Conservation (phyloP, 1,140 invertebrate genomes). For the Bombus superbus region DNA sequence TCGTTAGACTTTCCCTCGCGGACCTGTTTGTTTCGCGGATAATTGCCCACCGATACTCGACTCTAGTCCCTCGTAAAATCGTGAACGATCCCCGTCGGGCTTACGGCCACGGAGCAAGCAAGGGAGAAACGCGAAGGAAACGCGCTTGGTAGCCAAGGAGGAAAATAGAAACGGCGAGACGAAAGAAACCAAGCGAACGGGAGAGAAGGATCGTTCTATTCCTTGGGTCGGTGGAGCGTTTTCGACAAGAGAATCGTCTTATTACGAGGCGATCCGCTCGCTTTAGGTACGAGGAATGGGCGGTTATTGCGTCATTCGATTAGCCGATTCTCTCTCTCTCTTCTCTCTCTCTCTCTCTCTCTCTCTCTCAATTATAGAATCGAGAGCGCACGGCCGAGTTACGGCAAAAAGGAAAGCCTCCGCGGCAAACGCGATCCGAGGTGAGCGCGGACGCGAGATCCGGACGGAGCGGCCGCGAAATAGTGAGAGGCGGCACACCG, state of each 20-base stretch:
- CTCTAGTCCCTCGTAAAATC: conserved; percentile 69
- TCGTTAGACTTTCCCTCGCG: conserved; percentile 73
- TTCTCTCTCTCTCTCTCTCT: neutral
- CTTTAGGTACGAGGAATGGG: conserved; percentile 15
- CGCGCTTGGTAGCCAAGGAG: neutral
- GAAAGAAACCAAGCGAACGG: neutral
- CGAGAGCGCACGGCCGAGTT: neutral
- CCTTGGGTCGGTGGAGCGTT: neutral
- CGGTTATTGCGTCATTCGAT: conserved; percentile 32
- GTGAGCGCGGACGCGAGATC: no score
- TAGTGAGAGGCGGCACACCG: conserved; percentile 1
- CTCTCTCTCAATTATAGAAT: conserved; percentile 3
- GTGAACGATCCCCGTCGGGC: conserved; percentile 63
- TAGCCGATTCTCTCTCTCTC: neutral
- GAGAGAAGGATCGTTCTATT: neutral
- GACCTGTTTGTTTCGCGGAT: conserved; percentile 71
- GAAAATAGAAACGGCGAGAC: neutral
- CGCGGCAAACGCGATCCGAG: conserved; percentile 3
- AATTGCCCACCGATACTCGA: conserved; percentile 71
- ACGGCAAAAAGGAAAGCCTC: neutral
- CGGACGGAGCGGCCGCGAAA: neutral
- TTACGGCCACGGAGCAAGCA: conserved; percentile 33
- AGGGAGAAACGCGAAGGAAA: neutral
- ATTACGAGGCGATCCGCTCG: conserved; percentile 27
- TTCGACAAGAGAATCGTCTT: neutral